These are phyloP conservation scores for Doris montereyensis DNA, from an alignment of 2,888 invertebrate species.

Conservation along the genomic window DNA sequence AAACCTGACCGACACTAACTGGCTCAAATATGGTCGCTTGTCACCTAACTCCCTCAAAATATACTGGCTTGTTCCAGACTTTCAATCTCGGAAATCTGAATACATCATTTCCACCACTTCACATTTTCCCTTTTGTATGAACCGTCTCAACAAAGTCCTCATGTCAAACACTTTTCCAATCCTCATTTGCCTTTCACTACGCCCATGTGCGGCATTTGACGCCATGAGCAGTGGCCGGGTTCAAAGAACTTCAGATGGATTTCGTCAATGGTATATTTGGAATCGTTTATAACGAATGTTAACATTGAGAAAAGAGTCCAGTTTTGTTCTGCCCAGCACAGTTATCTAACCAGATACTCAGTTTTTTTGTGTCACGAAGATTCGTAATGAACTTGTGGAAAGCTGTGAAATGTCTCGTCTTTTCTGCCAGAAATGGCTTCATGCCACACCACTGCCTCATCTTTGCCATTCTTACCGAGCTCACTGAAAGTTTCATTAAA, in stretches of 20 bases:
- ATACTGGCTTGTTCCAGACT: no score
- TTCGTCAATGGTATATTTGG: not conserved
- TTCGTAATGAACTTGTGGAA: not conserved
- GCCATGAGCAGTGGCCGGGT: conserved; percentile 15
- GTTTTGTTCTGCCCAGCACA: conserved; percentile 20
- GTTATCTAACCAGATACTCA: conserved; percentile 14
- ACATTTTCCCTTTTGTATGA: no score
- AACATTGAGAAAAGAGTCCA: conserved; percentile 14
- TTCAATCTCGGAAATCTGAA: no score
- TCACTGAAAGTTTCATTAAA: conserved; percentile 16
- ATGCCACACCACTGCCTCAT: conserved; percentile 7
- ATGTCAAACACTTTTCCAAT: conserved; percentile 4
- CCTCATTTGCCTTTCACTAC: conserved; percentile 5
- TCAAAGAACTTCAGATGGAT: not conserved
- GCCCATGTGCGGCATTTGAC: not conserved
- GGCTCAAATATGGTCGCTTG: no score
- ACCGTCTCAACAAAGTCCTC: not conserved
- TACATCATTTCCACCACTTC: no score
- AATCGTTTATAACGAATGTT: not conserved
- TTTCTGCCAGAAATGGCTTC: conserved; percentile 13
- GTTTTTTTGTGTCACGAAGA: not conserved
- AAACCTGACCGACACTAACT: no score
- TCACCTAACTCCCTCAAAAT: no score
- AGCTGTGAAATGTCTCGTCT: conserved; percentile 10
- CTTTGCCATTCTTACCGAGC: not conserved